Percentiles rank a stretch among this genome's conserved stretches.
Conservation (phyloP, 1,140 invertebrate species). For the Drosophila arizonae region DNA sequence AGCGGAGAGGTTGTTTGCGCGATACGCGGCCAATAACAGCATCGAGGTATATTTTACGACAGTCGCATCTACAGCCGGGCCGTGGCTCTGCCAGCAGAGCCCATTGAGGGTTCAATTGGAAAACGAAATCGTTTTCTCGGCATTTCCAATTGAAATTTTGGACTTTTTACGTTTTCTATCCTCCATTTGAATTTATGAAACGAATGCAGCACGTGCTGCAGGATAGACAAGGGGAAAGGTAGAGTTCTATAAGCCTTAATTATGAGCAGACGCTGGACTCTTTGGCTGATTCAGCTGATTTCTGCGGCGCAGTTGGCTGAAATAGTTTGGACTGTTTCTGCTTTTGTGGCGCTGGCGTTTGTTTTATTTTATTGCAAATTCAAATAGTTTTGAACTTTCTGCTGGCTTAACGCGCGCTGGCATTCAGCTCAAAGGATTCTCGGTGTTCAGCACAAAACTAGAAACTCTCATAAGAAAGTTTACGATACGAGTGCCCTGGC, state of each 20-base stretch:
- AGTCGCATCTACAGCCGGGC: constrained; percentile 3
- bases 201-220: constrained; percentile 36
- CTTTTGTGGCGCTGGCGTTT: constrained; percentile 14
- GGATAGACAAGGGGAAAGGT: no score
- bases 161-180: neutral
- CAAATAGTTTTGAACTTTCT: constrained; percentile 73
- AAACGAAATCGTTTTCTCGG: constrained; percentile 44
- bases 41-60: constrained; percentile 62
- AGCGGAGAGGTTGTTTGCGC: constrained; percentile 57
- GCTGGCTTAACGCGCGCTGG: constrained; percentile 16
- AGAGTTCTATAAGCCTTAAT: constrained; percentile 26
- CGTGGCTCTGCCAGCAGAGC: constrained; percentile 6
- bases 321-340: constrained; percentile 24
- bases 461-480: constrained; percentile 78
- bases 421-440: constrained; percentile 61
- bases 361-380: constrained; percentile 67
- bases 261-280: constrained; percentile 20
- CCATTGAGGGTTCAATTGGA: constrained; percentile 72
- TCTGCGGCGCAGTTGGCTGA: constrained; percentile 19
- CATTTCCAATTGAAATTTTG: constrained; percentile 17
- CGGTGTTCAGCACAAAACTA: constrained; percentile 71
- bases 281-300: constrained; percentile 15
- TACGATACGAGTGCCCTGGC: constrained; percentile 58
- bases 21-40: constrained; percentile 46
- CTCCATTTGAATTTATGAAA: constrained; percentile 37